Percentiles rank a stretch among this genome's conserved stretches.
Evolutionary conservation across 2,888 invertebrate species (phyloP).

Genomic region (Sinohyriopsis cumingii): DNA sequence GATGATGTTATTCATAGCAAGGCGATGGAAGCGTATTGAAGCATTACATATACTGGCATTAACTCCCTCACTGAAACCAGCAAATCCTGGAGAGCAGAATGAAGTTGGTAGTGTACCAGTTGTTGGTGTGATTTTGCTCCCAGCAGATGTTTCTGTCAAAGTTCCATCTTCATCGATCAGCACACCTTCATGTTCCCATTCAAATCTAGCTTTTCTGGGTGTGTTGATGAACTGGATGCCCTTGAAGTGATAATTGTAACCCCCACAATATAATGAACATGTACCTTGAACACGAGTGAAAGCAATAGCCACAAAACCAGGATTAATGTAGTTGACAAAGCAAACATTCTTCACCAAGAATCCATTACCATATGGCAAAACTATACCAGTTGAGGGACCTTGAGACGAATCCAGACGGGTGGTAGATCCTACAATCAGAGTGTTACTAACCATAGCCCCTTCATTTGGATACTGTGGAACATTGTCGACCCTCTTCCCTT

Average conservation of each 20-base stretch:
- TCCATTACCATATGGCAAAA: slow-evolving; percentile 60
- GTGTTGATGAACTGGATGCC: slow-evolving; percentile 48
- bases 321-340: slow-evolving; percentile 36
- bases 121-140: slow-evolving; percentile 43
- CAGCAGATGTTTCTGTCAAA: slow-evolving; percentile 44
- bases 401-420: slow-evolving; percentile 22
- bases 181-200: slow-evolving; percentile 52
- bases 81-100: slow-evolving; percentile 26
- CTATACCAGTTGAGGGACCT: slow-evolving; percentile 49
- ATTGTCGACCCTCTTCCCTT: slow-evolving; percentile 36
- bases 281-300: slow-evolving; percentile 54
- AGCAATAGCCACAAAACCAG: slow-evolving; percentile 35
- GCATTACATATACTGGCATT: slow-evolving; percentile 49
- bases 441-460: slow-evolving; percentile 28
- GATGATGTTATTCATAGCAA: slow-evolving; percentile 57
- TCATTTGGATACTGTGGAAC: slow-evolving; percentile 24
- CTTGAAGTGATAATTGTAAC: slow-evolving; percentile 48
- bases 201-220: slow-evolving; percentile 40
- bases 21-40: slow-evolving; percentile 53
- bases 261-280: slow-evolving; percentile 52
- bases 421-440: slow-evolving; percentile 35
- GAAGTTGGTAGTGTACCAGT: slow-evolving; percentile 43
- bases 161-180: slow-evolving; percentile 62
- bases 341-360: slow-evolving; percentile 43
- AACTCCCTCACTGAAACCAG: slow-evolving; percentile 21